Conservation (phyloP, 2,888 invertebrate genomes). For the Zaprionus lineosus region DNA sequence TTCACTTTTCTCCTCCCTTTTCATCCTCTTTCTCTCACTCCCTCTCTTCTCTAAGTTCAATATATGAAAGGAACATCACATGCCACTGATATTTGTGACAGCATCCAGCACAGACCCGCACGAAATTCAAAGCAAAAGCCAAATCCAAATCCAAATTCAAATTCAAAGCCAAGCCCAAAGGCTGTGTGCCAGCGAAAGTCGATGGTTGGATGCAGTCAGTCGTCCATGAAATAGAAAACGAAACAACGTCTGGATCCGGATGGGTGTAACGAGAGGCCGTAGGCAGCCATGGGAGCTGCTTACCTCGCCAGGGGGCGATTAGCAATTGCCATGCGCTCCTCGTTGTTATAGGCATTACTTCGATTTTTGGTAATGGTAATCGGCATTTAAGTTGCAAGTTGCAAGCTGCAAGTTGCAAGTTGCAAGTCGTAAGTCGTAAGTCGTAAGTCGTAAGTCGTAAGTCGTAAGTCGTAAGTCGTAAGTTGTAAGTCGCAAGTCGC, state of each 20-base stretch:
- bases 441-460: too few species aligned
- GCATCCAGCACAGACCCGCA: too few species aligned
- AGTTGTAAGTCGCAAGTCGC: too few species aligned
- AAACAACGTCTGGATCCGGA: conserved; percentile 54
- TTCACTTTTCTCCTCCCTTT: background rate
- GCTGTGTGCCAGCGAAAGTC: conserved; percentile 71
- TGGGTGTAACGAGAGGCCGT: conserved; percentile 2
- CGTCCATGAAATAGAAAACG: conserved; percentile 76
- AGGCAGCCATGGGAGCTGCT: conserved; percentile 14
- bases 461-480: too few species aligned
- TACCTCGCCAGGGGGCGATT: conserved; percentile 53
- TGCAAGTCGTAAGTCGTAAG: conserved; percentile 9
- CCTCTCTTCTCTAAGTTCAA: conserved; percentile 12
- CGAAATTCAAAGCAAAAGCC: too few species aligned
- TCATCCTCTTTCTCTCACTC: background rate
- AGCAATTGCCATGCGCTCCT: conserved; percentile 37
- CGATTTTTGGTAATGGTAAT: conserved; percentile 71
- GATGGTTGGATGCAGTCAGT: conserved; percentile 44
- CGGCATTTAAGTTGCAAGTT: conserved; percentile 29
- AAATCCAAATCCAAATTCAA: conserved; percentile 9
- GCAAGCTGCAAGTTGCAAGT: conserved; percentile 23
- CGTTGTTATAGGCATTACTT: conserved; percentile 71
- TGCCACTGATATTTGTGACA: too few species aligned
- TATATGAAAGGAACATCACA: too few species aligned
- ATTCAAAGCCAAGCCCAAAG: conserved; percentile 35